phyloP scores from a whole-genome alignment of 1,140 invertebrate genomes.

The Cydia pomonella region DNA sequence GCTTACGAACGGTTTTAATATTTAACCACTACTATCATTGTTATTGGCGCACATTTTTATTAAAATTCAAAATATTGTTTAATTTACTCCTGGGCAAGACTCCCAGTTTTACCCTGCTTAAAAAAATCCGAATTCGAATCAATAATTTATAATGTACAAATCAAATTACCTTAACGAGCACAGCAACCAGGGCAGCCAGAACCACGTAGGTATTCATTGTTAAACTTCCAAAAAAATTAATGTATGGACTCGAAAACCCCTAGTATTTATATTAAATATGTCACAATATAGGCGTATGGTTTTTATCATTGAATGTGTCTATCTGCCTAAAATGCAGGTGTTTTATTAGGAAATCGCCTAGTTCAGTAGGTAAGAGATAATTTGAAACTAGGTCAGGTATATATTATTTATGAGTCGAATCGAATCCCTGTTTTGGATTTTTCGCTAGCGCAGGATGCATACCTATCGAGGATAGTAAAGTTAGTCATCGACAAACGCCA shows the following conservation, averaged over 20 bases:
- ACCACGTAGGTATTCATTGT: slow-evolving; percentile 7
- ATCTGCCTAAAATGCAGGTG: background rate
- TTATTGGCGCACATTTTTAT: too few species aligned
- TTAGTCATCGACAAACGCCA: too few species aligned
- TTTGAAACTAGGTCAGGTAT: background rate
- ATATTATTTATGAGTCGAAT: too few species aligned
- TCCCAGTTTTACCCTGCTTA: too few species aligned
- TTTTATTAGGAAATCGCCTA: background rate
- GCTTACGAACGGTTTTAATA: too few species aligned
- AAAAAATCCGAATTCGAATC: background rate
- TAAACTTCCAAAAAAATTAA: background rate
- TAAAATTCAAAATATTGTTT: too few species aligned
- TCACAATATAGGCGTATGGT: slow-evolving; percentile 9
- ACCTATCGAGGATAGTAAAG: too few species aligned
- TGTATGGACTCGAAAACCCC: background rate
- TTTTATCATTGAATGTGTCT: background rate
- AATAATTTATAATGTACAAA: background rate
- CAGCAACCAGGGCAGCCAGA: background rate
- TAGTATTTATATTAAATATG: slow-evolving; percentile 9
- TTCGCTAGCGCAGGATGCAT: too few species aligned
- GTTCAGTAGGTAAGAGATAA: background rate
- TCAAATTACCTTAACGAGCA: slow-evolving; percentile 9
- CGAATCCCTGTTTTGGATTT: too few species aligned
- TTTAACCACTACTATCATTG: too few species aligned
- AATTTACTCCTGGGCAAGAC: too few species aligned